These are phyloP conservation scores for Chelonoidis abingdonii DNA, from an alignment of 2,113 vertebrate species.

Conservation along the genomic window DNA sequence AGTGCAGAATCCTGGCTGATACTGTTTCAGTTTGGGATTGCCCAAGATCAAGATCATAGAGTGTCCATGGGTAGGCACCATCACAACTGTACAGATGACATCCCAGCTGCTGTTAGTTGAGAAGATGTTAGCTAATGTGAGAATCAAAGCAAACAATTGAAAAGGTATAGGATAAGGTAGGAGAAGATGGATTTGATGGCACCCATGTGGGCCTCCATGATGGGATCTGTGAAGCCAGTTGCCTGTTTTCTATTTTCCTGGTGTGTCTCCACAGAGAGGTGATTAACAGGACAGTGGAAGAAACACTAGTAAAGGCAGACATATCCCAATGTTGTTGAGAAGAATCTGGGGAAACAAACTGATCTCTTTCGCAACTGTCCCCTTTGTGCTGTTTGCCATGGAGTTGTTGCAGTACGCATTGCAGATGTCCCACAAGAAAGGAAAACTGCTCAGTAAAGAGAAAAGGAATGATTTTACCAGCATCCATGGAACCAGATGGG, in stretches of 20 bases:
- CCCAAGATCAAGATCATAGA: conserved; percentile 49
- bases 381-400: not conserved
- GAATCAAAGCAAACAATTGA: rapidly evolving
- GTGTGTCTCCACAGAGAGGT: conserved; percentile 28
- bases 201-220: rapidly evolving
- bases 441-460: not conserved
- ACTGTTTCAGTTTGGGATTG: conserved; percentile 35
- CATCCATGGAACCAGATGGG: not conserved
- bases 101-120: not conserved
- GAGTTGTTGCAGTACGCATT: not conserved
- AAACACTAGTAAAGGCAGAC: not conserved
- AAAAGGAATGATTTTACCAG: conserved; percentile 20
- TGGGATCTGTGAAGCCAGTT: rapidly evolving
- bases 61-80: not conserved
- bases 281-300: not conserved
- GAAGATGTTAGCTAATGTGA: rapidly evolving
- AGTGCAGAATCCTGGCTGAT: not conserved
- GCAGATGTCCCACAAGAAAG: not conserved
- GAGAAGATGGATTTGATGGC: not conserved
- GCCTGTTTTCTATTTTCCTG: not conserved
- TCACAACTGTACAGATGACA: rapidly evolving
- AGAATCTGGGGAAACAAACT: not conserved
- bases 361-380: not conserved
- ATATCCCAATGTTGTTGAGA: not conserved
- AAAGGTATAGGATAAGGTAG: conserved; percentile 10